Conservation (phyloP, 2,797 vertebrate species). For the Percopsis omiscomaycus region DNA sequence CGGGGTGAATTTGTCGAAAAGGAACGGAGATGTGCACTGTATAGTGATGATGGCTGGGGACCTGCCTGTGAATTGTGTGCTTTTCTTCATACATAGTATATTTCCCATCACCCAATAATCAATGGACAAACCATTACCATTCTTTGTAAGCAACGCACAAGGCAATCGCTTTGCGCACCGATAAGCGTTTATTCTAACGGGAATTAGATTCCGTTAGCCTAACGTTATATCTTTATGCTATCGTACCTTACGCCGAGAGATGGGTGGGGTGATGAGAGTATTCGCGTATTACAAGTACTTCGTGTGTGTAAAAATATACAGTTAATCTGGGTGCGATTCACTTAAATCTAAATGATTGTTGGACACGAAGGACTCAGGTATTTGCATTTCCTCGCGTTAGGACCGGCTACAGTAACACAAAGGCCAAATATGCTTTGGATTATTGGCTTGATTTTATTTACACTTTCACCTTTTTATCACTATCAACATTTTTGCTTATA, state of each 20-base stretch:
- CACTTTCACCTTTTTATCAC: constrained; percentile 8
- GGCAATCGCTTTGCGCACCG: not conserved
- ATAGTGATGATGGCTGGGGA: constrained; percentile 73
- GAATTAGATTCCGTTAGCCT: constrained; percentile 69
- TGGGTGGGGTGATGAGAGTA: constrained; percentile 76
- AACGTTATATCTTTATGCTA: constrained; percentile 36
- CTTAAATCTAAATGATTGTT: not conserved
- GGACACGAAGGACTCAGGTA: not conserved
- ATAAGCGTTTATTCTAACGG: constrained; percentile 34
- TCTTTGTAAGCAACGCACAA: not conserved
- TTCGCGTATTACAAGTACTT: constrained; percentile 58
- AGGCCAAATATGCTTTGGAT: not conserved
- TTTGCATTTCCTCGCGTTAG: not conserved
- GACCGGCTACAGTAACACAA: not conserved
- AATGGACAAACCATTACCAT: not conserved
- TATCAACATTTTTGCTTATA: not conserved
- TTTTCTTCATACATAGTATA: constrained; percentile 21
- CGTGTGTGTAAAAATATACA: not conserved
- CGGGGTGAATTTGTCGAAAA: constrained; percentile 36
- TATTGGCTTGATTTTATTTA: not conserved
- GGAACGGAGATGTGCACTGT: constrained; percentile 56
- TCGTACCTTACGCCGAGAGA: constrained; percentile 60
- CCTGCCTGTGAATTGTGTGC: constrained; percentile 35
- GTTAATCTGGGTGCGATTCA: not conserved
- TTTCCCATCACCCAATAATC: not conserved